These are phyloP conservation scores for Epicampocera succincta DNA, from an alignment of 2,888 invertebrate species.

Conservation along the genomic window DNA sequence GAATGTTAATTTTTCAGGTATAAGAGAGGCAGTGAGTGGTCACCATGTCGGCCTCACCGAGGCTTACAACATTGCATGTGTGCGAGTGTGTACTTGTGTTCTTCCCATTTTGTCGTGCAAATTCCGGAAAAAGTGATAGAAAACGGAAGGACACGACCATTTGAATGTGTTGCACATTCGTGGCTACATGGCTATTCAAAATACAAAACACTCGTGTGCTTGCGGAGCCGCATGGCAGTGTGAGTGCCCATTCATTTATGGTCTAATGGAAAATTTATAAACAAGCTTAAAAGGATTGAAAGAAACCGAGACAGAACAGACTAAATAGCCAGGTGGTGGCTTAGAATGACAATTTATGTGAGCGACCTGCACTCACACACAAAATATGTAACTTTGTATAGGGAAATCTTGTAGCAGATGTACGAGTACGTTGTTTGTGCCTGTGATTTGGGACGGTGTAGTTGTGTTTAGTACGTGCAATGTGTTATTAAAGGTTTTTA, in stretches of 20 bases:
- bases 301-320: constrained; percentile 65
- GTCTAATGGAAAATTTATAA: constrained; percentile 67
- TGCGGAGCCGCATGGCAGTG: not conserved
- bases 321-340: constrained; percentile 67
- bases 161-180: constrained; percentile 64
- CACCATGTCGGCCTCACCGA: constrained; percentile 28
- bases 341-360: constrained; percentile 64
- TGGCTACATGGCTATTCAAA: constrained; percentile 9
- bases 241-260: constrained; percentile 28
- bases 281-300: constrained; percentile 68
- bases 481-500: constrained; percentile 54
- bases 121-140: constrained; percentile 53
- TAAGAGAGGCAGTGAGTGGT: constrained; percentile 20
- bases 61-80: not conserved
- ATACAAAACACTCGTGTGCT: not conserved
- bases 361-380: constrained; percentile 22
- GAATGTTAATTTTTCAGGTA: not conserved
- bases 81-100: not conserved
- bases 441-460: not conserved
- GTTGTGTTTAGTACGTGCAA: not conserved
- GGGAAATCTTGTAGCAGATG: not conserved
- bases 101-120: not conserved
- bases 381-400: not conserved
- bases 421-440: constrained; percentile 5
- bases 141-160: constrained; percentile 65